Evolutionary conservation across 2,113 vertebrate species (phyloP).

Genomic region (Nestor notabilis): DNA sequence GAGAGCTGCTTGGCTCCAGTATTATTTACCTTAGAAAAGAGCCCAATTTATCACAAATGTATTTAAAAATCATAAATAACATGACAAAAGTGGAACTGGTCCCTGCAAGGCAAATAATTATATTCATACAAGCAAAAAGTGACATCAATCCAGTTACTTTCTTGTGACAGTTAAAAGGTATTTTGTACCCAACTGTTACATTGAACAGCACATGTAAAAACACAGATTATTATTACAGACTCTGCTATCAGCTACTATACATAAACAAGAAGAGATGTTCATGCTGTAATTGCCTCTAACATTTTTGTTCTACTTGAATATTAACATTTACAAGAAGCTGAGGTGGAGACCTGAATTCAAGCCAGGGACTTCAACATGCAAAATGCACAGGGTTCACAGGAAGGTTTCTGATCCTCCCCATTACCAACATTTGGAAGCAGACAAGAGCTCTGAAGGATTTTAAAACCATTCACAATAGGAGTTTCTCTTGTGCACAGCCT

Average conservation of each 20-base stretch:
- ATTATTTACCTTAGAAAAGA: constrained; percentile 54
- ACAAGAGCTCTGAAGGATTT: neutral
- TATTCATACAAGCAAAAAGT: neutral
- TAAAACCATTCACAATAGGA: neutral
- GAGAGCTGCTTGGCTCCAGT: constrained; percentile 49
- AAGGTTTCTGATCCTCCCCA: neutral
- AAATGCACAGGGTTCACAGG: neutral
- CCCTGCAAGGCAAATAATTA: constrained; percentile 37
- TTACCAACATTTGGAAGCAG: neutral
- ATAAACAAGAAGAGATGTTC: constrained; percentile 59
- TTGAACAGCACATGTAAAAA: constrained; percentile 6
- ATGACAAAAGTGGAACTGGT: constrained; percentile 36
- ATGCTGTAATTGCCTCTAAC: constrained; percentile 39
- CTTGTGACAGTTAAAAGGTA: constrained; percentile 18
- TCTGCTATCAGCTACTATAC: constrained; percentile 51
- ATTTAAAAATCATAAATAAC: constrained; percentile 51
- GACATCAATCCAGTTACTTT: constrained; percentile 35
- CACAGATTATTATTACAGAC: constrained; percentile 50
- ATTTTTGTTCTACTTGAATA: constrained; percentile 37
- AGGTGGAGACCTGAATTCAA: neutral
- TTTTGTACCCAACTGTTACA: neutral
- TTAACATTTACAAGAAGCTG: constrained; percentile 42
- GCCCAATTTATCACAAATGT: constrained; percentile 61
- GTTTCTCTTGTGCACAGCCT: neutral
- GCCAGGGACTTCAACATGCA: neutral